A percentile compares a stretch with the other conserved stretches of the same genome.
Evolutionary conservation across 2,113 vertebrate genomes (phyloP).

Genomic region (Hippocampus guttulatus): DNA sequence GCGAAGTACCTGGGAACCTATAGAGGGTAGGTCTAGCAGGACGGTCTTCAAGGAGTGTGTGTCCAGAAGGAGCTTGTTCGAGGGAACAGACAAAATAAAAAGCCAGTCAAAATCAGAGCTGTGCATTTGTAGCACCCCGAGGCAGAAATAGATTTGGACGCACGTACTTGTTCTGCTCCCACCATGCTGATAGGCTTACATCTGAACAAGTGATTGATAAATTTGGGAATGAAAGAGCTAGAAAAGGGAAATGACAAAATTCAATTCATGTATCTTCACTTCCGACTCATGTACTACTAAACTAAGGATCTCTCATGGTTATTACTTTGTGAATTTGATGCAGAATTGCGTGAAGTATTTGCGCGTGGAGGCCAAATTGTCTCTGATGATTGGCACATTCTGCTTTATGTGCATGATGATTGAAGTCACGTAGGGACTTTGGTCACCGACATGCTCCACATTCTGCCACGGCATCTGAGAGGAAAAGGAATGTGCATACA

Average conservation of each 20-base stretch:
- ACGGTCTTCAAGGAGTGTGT: conserved; percentile 98
- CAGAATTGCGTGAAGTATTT: conserved; percentile 99
- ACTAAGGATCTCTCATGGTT: neutral
- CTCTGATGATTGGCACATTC: conserved; percentile 94
- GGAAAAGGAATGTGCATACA: neutral
- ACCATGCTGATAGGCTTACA: conserved; percentile 99
- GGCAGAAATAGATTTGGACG: neutral
- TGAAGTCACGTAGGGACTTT: conserved; percentile 97
- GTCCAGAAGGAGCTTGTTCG: conserved; percentile 88
- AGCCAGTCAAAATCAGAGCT: neutral
- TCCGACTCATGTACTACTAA: neutral
- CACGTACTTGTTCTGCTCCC: conserved; percentile 90
- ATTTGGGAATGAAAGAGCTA: conserved; percentile 98
- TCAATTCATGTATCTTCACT: conserved; percentile 1
- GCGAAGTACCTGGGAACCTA: conserved; percentile 94
- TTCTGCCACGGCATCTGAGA: conserved; percentile 98
- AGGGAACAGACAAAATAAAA: neutral
- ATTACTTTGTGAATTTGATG: conserved; percentile 97
- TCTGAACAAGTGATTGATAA: conserved; percentile 97
- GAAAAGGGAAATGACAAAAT: conserved; percentile 25
- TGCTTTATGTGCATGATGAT: conserved; percentile 98
- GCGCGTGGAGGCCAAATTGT: conserved; percentile 93
- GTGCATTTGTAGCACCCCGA: neutral
- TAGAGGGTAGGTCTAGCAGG: conserved; percentile 92
- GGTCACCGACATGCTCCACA: conserved; percentile 96